These are phyloP conservation scores for Leuciscus idus DNA, from an alignment of 2,113 vertebrate genomes.

Conservation along the genomic window DNA sequence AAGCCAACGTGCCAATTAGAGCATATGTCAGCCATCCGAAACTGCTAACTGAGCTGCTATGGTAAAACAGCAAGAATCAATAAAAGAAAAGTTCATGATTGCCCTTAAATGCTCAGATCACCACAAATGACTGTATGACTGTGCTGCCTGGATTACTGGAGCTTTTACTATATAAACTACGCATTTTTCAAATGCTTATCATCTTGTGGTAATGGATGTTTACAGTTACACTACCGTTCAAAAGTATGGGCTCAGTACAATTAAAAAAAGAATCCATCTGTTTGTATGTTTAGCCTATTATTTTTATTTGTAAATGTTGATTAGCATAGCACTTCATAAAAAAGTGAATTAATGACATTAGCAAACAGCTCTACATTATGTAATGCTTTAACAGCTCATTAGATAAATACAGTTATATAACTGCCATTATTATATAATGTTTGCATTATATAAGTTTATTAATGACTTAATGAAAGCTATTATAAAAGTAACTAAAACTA, in stretches of 20 bases:
- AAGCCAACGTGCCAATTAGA: conserved; percentile 17
- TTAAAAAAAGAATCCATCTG: not conserved
- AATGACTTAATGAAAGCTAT: not conserved
- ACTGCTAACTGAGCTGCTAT: conserved; percentile 9
- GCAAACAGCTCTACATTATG: not conserved
- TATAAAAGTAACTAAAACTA: no score
- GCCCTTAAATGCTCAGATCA: conserved; percentile 11
- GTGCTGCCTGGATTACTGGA: not conserved
- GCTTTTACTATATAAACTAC: not conserved
- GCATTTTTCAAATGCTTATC: not conserved
- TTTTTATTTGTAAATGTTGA: not conserved
- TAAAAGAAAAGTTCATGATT: conserved; percentile 22
- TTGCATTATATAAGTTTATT: conserved; percentile 6
- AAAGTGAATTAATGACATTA: not conserved
- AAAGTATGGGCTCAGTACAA: no score
- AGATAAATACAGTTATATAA: not conserved
- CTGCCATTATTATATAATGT: conserved; percentile 11
- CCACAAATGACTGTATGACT: conserved; percentile 27
- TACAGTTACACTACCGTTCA: not conserved
- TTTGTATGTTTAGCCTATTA: not conserved
- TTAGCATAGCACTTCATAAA: not conserved
- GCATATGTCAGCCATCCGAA: not conserved
- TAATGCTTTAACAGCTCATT: conserved; percentile 11
- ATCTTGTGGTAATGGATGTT: not conserved
- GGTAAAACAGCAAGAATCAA: not conserved